Percentiles rank a stretch among this genome's conserved stretches.
These are phyloP conservation scores for Meganola albula DNA, from an alignment of 2,888 invertebrate species.

Conservation along the genomic window DNA sequence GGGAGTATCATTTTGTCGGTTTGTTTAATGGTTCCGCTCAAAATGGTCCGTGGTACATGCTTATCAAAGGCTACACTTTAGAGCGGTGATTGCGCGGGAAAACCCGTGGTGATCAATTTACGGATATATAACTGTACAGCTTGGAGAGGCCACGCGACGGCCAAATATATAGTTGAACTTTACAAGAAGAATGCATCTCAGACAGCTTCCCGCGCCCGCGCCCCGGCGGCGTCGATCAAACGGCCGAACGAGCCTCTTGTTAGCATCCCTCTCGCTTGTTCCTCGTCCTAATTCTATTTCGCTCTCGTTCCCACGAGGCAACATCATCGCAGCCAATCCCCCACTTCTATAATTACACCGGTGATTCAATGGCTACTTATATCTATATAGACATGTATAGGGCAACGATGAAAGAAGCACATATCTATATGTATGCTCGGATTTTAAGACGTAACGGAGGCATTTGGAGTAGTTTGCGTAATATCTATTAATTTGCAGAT, in stretches of 20 bases:
- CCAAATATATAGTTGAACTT: slow-evolving; percentile 76
- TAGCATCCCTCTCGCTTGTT: slow-evolving; percentile 60
- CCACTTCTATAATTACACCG: slow-evolving; percentile 78
- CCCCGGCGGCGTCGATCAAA: slow-evolving; percentile 76
- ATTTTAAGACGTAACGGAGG: slow-evolving; percentile 61
- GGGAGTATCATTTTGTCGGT: no score
- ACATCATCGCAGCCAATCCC: slow-evolving; percentile 77
- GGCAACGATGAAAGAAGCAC: slow-evolving; percentile 67
- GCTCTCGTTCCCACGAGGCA: slow-evolving; percentile 54
- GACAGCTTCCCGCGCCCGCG: slow-evolving; percentile 69
- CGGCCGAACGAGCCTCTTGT: slow-evolving; percentile 76
- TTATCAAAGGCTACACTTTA: no score
- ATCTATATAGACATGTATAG: slow-evolving; percentile 64
- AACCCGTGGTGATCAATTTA: slow-evolving; percentile 28
- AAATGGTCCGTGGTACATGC: no score
- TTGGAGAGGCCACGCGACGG: slow-evolving; percentile 44
- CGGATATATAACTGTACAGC: slow-evolving; percentile 57
- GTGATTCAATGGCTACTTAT: slow-evolving; percentile 78
- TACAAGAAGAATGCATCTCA: slow-evolving; percentile 75
- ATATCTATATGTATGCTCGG: slow-evolving; percentile 64
- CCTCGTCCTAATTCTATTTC: slow-evolving; percentile 38
- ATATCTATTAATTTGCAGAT: slow-evolving; percentile 54
- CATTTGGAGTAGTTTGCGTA: slow-evolving; percentile 47
- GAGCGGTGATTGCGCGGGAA: slow-evolving; percentile 15
- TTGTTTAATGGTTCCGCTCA: no score